Conservation (phyloP, 2,797 vertebrate species). For the Sebastiscus tertius region DNA sequence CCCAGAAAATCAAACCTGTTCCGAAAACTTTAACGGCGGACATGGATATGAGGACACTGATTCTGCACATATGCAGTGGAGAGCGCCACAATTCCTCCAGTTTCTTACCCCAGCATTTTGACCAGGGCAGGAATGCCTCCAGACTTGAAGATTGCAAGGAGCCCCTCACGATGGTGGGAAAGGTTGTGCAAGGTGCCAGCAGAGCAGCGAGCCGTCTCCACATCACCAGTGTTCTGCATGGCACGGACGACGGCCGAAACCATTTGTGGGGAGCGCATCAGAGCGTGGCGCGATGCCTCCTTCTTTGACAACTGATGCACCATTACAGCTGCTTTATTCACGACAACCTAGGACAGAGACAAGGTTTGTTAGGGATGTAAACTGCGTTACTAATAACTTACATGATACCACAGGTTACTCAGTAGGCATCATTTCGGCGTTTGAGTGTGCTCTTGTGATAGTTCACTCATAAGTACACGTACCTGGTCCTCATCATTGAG, state of each 20-base stretch:
- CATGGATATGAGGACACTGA: neutral
- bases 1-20: neutral
- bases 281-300: conserved; percentile 96
- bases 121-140: conserved; percentile 98
- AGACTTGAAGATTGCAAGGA: conserved; percentile 98
- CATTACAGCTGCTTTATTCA: conserved; percentile 99
- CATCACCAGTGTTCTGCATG: conserved; percentile 97
- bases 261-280: conserved; percentile 99
- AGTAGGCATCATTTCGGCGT: neutral
- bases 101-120: conserved; percentile 96
- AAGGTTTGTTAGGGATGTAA: neutral
- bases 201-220: conserved; percentile 97
- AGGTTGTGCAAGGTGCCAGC: conserved; percentile 98
- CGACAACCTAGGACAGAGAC: conserved; percentile 88
- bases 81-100: neutral
- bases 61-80: neutral
- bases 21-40: neutral
- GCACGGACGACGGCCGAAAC: conserved; percentile 98
- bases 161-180: conserved; percentile 96
- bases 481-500: conserved; percentile 99
- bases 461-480: neutral
- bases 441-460: neutral
- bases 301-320: conserved; percentile 99
- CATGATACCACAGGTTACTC: neutral
- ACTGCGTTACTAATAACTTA: neutral